Conservation (phyloP, 2,113 vertebrate species). For the Scartelaos histophorus region DNA sequence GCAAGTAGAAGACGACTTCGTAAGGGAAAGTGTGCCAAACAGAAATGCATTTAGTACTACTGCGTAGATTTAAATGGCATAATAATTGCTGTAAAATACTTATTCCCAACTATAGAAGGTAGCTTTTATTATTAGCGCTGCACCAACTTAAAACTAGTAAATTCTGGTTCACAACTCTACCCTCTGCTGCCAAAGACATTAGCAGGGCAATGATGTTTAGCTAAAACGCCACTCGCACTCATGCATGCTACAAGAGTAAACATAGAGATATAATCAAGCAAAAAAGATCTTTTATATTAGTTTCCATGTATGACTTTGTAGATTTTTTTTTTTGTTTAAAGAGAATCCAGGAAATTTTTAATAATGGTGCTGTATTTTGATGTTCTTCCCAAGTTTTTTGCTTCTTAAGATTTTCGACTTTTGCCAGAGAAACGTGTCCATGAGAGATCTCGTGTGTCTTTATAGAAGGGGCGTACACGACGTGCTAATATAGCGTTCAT, state of each 20-base stretch:
- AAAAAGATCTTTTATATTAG: conserved; percentile 58
- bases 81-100: conserved; percentile 19
- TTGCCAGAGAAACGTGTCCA: conserved; percentile 48
- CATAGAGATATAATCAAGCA: conserved; percentile 60
- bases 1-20: conserved; percentile 32
- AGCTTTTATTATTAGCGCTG: conserved; percentile 35
- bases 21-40: conserved; percentile 50
- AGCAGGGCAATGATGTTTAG: conserved; percentile 49
- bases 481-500: conserved; percentile 22
- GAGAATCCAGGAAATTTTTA: conserved; percentile 65
- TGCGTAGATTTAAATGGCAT: conserved; percentile 14
- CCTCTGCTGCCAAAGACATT: conserved; percentile 65
- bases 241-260: conserved; percentile 63
- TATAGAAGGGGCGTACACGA: conserved; percentile 19
- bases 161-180: conserved; percentile 49
- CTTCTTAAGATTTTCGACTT: conserved; percentile 39
- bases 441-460: conserved; percentile 35
- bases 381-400: conserved; percentile 62
- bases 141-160: conserved; percentile 13
- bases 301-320: conserved; percentile 66
- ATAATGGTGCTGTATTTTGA: conserved; percentile 73
- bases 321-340: conserved; percentile 40
- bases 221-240: conserved; percentile 48
- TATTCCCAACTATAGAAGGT: conserved; percentile 32
- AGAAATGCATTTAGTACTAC: conserved; percentile 30